These are phyloP conservation scores for Rhimphoctona megacephalus DNA, from an alignment of 2,888 invertebrate genomes.

Conservation along the genomic window DNA sequence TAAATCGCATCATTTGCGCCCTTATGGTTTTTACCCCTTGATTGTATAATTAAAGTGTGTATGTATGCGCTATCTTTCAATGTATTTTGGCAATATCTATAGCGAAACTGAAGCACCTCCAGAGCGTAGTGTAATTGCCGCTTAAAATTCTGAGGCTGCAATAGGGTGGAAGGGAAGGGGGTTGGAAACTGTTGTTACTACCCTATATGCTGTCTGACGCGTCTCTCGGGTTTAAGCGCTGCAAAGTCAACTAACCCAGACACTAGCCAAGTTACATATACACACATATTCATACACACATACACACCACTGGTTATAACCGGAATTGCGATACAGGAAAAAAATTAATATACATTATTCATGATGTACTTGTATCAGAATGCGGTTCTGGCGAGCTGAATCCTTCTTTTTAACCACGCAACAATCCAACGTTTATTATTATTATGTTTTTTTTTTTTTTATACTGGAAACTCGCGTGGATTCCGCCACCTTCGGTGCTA, in stretches of 20 bases:
- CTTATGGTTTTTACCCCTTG: conserved; percentile 4
- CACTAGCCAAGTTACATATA: conserved; percentile 28
- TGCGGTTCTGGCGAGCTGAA: conserved; percentile 12
- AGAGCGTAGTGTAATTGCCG: conserved; percentile 72
- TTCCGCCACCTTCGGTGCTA: conserved; percentile 12
- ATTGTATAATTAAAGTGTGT: conserved; percentile 12
- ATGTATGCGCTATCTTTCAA: conserved; percentile 29
- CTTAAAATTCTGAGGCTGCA: conserved; percentile 72
- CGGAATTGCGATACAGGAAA: conserved; percentile 66
- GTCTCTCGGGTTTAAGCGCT: conserved; percentile 44
- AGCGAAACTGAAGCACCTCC: conserved; percentile 41
- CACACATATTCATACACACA: not conserved
- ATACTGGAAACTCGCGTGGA: not conserved
- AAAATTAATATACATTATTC: conserved; percentile 73
- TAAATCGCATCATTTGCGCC: conserved; percentile 7
- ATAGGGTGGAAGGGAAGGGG: conserved; percentile 7
- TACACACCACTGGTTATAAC: conserved; percentile 32
- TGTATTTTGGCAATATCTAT: conserved; percentile 2
- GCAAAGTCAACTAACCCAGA: conserved; percentile 63
- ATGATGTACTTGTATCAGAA: conserved; percentile 65
- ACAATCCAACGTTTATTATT: conserved; percentile 4
- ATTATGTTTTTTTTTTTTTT: not conserved
- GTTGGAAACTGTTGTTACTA: conserved; percentile 59
- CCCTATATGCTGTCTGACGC: conserved; percentile 48
- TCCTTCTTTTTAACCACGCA: not conserved